These are phyloP conservation scores for Cactoblastis cactorum DNA, from an alignment of 2,888 invertebrate genomes.

Conservation along the genomic window DNA sequence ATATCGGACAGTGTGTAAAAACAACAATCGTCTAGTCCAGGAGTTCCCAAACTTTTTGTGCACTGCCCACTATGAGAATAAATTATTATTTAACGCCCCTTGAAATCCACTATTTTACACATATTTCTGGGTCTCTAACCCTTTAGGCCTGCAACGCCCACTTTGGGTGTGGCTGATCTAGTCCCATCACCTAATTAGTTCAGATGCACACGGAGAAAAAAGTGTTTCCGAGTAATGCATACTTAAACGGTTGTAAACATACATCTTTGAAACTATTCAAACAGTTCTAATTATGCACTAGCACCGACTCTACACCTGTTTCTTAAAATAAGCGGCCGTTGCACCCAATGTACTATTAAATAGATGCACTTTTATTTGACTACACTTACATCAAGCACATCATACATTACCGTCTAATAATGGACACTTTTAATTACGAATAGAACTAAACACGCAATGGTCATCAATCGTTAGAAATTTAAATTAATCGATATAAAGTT, in stretches of 20 bases:
- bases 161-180: too few species aligned
- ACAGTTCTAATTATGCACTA: constrained; percentile 15
- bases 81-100: too few species aligned
- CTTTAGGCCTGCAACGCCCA: too few species aligned
- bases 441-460: constrained; percentile 17
- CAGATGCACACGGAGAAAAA: too few species aligned
- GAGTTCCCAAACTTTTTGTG: too few species aligned
- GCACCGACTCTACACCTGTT: constrained; percentile 43
- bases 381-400: background rate
- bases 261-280: constrained; percentile 3
- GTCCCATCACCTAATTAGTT: too few species aligned
- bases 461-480: background rate
- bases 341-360: constrained; percentile 49
- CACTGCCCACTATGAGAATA: too few species aligned
- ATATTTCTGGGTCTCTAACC: too few species aligned
- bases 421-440: too few species aligned
- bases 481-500: background rate
- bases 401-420: constrained; percentile 22
- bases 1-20: too few species aligned
- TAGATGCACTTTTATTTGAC: constrained; percentile 16
- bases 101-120: too few species aligned
- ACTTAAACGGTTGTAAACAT: background rate
- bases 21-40: too few species aligned
- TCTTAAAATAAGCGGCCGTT: constrained; percentile 57
- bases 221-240: constrained; percentile 11